phyloP scores from a whole-genome alignment of 2,113 vertebrate genomes.

The Aphelocoma coerulescens region DNA sequence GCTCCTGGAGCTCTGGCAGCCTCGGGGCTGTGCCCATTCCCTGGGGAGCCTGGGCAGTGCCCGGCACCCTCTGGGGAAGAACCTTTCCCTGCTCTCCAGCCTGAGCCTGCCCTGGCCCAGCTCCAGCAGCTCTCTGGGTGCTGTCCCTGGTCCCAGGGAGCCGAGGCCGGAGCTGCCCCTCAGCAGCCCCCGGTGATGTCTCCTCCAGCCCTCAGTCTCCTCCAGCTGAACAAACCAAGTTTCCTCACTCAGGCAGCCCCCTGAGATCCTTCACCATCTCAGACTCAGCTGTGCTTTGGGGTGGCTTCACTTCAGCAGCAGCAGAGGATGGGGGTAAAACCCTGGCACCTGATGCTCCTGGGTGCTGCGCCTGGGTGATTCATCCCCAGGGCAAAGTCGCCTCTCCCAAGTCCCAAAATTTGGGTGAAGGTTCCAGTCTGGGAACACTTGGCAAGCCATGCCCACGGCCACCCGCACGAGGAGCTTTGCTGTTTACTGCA shows the following conservation, averaged over 20 bases:
- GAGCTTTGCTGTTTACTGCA: background rate
- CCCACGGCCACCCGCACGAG: background rate
- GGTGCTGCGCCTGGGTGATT: background rate
- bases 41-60: background rate
- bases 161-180: accelerated
- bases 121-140: background rate
- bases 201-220: background rate
- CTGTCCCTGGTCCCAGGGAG: background rate
- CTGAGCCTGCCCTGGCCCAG: background rate
- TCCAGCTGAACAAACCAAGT: background rate
- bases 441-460: accelerated
- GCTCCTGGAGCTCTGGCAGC: background rate
- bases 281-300: background rate
- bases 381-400: accelerated
- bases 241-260: accelerated
- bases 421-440: background rate
- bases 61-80: background rate
- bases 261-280: background rate
- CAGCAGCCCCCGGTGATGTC: background rate
- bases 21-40: background rate
- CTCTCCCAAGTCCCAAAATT: background rate
- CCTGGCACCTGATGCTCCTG: background rate
- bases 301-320: background rate
- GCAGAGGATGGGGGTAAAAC: background rate
- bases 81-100: background rate